Evolutionary conservation across 2,888 invertebrate genomes (phyloP), one percentile per base, ranked within the genome.

Genomic region (Cheilosia grossa): DNA sequence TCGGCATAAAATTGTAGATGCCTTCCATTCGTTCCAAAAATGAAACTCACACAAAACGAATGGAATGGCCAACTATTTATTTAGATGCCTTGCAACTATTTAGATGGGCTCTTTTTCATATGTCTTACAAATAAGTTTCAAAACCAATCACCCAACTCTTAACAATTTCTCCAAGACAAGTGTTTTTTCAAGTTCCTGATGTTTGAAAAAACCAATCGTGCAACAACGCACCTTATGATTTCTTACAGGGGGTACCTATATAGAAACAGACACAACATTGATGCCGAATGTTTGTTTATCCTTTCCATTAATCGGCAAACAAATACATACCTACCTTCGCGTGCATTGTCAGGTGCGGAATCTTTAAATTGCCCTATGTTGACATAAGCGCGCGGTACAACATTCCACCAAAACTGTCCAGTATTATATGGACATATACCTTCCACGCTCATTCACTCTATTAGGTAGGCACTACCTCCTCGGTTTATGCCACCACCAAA

Each of bases 261-360:
- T 37, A 54, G 74, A 73, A 33, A 47, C 70, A 72, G 72, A 72
- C 54, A 73, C 66, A 67, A 67, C 61, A 61, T 61, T 74, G 51
- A 58, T 77, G 77, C 42, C 66, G 59, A 49, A 19, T 72, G 63
- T 70, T 82, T 79, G 49, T 79, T 82, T 73, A 79, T 79, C 79
- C 82, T 79, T 82, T 79, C 79, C 82, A 82, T 82, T 79, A 82
- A 82, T 82, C 72, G 72, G 51, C 51, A 44, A 82, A 64, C 82
- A 79, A 79, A 82, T 40, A 79, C 19, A 75, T 51, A 82, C 63
- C 73, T 51, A 82, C 63, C 73, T 69, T 73, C 78, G 67, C 67
- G 49, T 79, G 74, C 79, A 75, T 75, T 83, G 83, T 83, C 83
- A 80, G 83, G 80, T 83, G 37, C 37, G 80, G 66, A 83, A 69